phyloP scores from a whole-genome alignment of 2,797 vertebrate genomes.

The Myripristis murdjan region DNA sequence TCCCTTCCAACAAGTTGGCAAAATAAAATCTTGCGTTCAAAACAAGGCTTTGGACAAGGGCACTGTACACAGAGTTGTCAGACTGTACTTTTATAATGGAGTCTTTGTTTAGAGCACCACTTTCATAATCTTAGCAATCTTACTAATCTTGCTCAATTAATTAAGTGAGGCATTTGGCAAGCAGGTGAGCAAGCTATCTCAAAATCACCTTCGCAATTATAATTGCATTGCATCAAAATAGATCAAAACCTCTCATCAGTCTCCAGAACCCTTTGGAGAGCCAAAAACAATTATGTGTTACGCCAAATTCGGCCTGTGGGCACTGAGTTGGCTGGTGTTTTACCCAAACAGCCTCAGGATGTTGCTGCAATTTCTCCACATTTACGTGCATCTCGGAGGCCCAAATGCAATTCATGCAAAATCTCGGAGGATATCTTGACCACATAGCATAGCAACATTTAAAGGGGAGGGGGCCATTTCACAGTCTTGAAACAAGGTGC shows the following conservation, averaged over 20 bases:
- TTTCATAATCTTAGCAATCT: conserved; percentile 9
- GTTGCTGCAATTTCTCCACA: too few relatives aligned
- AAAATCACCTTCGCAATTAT: conserved; percentile 46
- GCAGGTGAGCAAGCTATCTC: conserved; percentile 30
- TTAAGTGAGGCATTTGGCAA: conserved; percentile 16
- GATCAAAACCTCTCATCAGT: conserved; percentile 54
- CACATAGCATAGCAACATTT: conserved; percentile 3
- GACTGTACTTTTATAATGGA: neutral
- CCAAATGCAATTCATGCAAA: too few relatives aligned
- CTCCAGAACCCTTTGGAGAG: conserved; percentile 25
- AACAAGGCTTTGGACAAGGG: conserved; percentile 12
- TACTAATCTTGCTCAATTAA: conserved; percentile 37
- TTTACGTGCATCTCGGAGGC: too few relatives aligned
- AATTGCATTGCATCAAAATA: conserved; percentile 51
- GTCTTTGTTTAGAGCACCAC: conserved; percentile 1
- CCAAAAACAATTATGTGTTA: conserved; percentile 34
- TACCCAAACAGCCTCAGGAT: neutral
- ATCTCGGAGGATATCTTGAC: conserved; percentile 9
- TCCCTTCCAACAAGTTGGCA: conserved; percentile 34
- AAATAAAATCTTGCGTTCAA: neutral
- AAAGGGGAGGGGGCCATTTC: too few relatives aligned
- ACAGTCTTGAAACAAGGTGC: conserved; percentile 20
- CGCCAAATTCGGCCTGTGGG: conserved; percentile 46
- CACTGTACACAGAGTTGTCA: neutral
- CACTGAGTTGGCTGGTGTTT: conserved; percentile 41